Percentiles rank a stretch among this genome's conserved stretches.
These are phyloP conservation scores for Falco columbarius DNA, from an alignment of 2,797 vertebrate genomes.

Conservation along the genomic window DNA sequence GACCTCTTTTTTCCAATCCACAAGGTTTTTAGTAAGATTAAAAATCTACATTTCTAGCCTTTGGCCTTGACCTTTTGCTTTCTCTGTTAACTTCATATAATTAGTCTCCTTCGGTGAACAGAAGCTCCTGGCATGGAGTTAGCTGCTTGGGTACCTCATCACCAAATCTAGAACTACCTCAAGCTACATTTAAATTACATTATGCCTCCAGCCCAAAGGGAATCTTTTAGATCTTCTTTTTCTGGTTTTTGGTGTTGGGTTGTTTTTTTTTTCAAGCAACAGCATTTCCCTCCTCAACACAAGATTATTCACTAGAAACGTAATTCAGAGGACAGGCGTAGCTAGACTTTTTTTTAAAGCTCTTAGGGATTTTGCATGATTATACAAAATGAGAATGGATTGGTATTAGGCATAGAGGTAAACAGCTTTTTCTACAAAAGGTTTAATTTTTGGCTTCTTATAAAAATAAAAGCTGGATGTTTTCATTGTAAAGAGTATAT, in stretches of 20 bases:
- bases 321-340: not conserved
- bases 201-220: not conserved
- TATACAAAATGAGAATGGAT: not conserved
- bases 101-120: not conserved
- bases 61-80: slow-evolving; percentile 8
- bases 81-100: not conserved
- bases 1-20: not conserved
- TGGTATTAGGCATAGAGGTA: not conserved
- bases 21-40: not conserved
- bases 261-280: not conserved
- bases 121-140: not conserved
- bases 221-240: not conserved
- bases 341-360: not conserved
- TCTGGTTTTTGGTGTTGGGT: not conserved
- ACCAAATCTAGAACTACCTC: not conserved
- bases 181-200: slow-evolving; percentile 6
- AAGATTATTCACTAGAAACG: not conserved
- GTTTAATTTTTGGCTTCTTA: not conserved
- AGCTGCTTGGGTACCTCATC: not conserved
- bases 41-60: not conserved
- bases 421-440: not conserved
- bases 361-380: not conserved
- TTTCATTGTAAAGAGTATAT: not conserved
- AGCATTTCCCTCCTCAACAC: not conserved
- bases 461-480: not conserved